Conservation (phyloP, 2,113 vertebrate genomes). For the Ancistrus triradiatus region DNA sequence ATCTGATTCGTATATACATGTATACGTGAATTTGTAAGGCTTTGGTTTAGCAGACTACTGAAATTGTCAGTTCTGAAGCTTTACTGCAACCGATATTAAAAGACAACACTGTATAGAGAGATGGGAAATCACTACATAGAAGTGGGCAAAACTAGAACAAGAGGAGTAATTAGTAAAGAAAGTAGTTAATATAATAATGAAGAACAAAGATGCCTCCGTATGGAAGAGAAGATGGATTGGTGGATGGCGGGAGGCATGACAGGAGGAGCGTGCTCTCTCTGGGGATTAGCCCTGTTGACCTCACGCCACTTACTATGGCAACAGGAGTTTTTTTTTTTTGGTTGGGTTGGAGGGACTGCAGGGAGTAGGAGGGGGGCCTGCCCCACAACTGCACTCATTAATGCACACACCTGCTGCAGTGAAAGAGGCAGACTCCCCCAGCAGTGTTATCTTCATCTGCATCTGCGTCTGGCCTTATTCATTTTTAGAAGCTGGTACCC, state of each 20-base stretch:
- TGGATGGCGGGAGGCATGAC: slow-evolving; percentile 8
- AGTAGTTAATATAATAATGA: no score
- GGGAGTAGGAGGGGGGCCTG: slow-evolving; percentile 52
- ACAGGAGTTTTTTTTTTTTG: slow-evolving; percentile 19
- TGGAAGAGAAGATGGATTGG: slow-evolving; percentile 5
- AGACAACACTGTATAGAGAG: no score
- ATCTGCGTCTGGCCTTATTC: background rate
- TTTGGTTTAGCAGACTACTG: no score
- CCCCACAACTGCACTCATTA: slow-evolving; percentile 83
- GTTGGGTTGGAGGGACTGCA: slow-evolving; percentile 27
- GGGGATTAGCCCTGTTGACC: slow-evolving; percentile 57
- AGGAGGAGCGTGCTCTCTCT: slow-evolving; percentile 11
- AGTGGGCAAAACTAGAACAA: no score
- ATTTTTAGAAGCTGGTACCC: no score
- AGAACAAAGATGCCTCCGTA: no score
- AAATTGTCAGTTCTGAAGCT: no score
- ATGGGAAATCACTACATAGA: no score
- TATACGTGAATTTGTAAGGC: background rate
- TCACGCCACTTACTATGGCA: slow-evolving; percentile 49
- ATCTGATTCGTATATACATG: background rate
- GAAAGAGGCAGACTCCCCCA: background rate
- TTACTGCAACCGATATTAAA: no score
- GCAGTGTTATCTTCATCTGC: background rate
- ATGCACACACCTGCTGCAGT: slow-evolving; percentile 90
- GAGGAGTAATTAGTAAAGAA: no score